Base-by-base conservation (phyloP, 2,888 invertebrate species). In the Lasioglossum lativentre region DNA sequence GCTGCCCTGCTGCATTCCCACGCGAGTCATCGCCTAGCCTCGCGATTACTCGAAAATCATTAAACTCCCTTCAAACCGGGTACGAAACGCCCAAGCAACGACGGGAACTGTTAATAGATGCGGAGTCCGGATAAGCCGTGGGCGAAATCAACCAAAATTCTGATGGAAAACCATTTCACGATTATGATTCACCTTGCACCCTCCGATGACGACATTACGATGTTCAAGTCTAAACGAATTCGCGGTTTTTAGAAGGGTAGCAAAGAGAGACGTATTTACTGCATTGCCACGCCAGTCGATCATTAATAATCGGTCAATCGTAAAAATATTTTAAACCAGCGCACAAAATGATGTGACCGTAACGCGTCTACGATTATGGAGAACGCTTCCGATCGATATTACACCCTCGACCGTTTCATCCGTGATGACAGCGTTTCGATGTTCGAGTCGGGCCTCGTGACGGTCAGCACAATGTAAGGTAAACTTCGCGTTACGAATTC, bases 401-500 rank as follows among this genome's bases (percentile, higher is more conserved):
- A 10, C 16, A 14, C 72, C 30, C 14, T 8, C 56, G 34, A 0
- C 40, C 47, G n/a, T 14, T 56, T n/a, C 30, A 12, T 23, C 8
- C 66, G 34, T 45, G 66, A 76, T 63, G 71, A 72, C 75, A 80
- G 70, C 75, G 23, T 85, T 78, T 66, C 73, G 78, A 73, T 75
- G 75, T 78, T 78, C 75, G n/a, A 56, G 72, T 77, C 77, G 71
- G 71, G 77, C 78, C 56, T 42, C 72, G 1, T 68, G 68, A 74
- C 42, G 87, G 83, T 89, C 88, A 82, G 89, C 89, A 93, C 93
- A 92, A 93, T 93, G 91, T 89, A 89, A 92, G 92, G 92, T 93
- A 91, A 92, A 93, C 90, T 92, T 92, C 80, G 89, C 90, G 88
- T 89, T 90, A 88, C 86, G 88, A 86, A 92, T 91, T 90, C 90